A percentile compares a stretch with the other conserved stretches of the same genome.
These are phyloP conservation scores for Aphelenchoides fujianensis DNA, from an alignment of 1,140 invertebrate genomes.

Conservation along the genomic window DNA sequence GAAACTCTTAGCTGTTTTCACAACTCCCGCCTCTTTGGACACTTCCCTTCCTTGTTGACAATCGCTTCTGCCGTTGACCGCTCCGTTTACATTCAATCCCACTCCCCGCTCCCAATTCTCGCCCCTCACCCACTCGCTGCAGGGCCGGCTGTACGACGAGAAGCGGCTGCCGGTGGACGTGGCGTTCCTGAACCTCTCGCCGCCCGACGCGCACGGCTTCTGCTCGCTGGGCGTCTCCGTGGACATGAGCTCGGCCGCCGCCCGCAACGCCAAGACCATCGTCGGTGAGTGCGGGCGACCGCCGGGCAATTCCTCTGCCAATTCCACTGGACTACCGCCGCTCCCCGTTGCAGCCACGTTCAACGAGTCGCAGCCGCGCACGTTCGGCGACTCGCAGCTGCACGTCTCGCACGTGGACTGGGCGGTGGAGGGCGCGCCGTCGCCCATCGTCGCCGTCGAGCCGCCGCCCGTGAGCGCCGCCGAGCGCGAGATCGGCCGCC, in stretches of 20 bases:
- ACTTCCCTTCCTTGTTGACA: too few species aligned
- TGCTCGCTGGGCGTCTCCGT: slow-evolving; percentile 87
- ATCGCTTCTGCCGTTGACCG: too few species aligned
- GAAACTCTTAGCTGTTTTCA: too few species aligned
- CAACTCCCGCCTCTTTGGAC: too few species aligned
- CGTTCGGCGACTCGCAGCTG: slow-evolving; percentile 82
- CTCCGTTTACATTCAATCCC: too few species aligned
- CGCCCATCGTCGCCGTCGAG: slow-evolving; percentile 68
- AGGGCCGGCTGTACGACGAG: slow-evolving; percentile 75
- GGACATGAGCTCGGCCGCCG: slow-evolving; percentile 79
- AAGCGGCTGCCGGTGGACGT: slow-evolving; percentile 80
- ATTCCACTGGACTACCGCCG: too few species aligned
- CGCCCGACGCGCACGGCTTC: slow-evolving; percentile 73
- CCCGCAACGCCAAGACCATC: slow-evolving; percentile 80
- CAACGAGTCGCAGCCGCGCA: slow-evolving; percentile 81
- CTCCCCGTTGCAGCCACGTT: slow-evolving; percentile 69
- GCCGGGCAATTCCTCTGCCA: too few species aligned
- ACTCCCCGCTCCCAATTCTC: too few species aligned
- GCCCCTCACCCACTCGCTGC: too few species aligned
- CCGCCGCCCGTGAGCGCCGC: slow-evolving; percentile 64
- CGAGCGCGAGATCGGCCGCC: slow-evolving; percentile 78
- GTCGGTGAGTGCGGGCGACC: slow-evolving; percentile 78
- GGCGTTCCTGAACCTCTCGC: slow-evolving; percentile 79
- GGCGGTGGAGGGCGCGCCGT: slow-evolving; percentile 72
- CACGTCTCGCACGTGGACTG: slow-evolving; percentile 85